Conservation (phyloP, 1,140 invertebrate species). For the Tetranychus cinnabarinus region DNA sequence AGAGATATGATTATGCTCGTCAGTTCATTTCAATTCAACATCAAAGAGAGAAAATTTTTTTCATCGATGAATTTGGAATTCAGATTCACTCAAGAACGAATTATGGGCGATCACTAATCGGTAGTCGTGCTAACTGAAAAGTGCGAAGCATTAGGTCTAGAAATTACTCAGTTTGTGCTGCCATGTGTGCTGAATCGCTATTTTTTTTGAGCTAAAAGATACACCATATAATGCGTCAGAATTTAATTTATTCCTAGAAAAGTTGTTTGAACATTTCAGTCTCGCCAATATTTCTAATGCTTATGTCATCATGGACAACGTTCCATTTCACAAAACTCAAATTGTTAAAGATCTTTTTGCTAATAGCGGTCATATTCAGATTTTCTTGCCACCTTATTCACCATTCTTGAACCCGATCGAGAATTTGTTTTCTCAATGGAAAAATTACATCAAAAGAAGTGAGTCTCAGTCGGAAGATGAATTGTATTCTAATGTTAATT, state of each 20-base stretch:
- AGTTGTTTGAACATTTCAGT: background rate
- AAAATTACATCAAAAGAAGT: constrained; percentile 15
- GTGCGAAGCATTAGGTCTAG: background rate
- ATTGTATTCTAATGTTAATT: background rate
- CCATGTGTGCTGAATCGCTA: background rate
- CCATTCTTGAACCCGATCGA: constrained; percentile 15
- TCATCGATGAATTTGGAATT: background rate
- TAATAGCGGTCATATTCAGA: constrained; percentile 13
- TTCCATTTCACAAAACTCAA: constrained; percentile 1
- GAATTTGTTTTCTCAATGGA: constrained; percentile 6
- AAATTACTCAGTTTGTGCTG: background rate
- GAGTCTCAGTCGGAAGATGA: background rate
- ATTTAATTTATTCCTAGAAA: background rate
- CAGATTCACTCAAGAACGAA: background rate
- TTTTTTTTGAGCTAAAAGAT: background rate
- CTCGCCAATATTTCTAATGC: background rate
- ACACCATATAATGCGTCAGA: background rate
- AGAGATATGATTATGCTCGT: background rate
- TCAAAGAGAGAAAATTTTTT: background rate
- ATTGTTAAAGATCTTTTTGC: constrained; percentile 13
- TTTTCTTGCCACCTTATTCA: constrained; percentile 8
- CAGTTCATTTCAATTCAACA: background rate
- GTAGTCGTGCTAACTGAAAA: background rate
- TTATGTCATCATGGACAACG: background rate
- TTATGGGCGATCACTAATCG: background rate